A percentile compares a stretch with the other conserved stretches of the same genome.
These are phyloP conservation scores for Lissocephala sabroskyi DNA, from an alignment of 2,888 invertebrate species.

Conservation along the genomic window DNA sequence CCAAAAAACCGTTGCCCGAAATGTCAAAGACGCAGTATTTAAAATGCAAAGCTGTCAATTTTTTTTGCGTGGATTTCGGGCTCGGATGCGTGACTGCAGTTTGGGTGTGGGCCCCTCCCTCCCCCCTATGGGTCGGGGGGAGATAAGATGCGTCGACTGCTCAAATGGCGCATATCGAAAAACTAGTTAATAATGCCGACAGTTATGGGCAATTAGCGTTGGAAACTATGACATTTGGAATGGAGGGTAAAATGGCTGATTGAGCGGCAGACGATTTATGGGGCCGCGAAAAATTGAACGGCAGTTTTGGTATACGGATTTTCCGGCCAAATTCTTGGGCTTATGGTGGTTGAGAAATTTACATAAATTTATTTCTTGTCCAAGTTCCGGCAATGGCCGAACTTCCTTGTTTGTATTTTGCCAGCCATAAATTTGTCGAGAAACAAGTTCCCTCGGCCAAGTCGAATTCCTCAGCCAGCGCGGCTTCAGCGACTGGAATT, in stretches of 20 bases:
- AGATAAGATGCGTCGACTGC: no score
- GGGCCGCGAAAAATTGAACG: no score
- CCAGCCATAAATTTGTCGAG: no score
- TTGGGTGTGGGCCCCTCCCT: constrained; percentile 13
- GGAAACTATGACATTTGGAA: constrained; percentile 9
- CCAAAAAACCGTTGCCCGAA: no score
- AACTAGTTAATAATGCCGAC: constrained; percentile 31
- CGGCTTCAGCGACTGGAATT: no score
- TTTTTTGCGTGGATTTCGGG: constrained; percentile 9
- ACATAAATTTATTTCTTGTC: constrained; percentile 10
- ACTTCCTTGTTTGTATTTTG: constrained; percentile 30
- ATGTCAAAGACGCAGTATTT: constrained; percentile 25
- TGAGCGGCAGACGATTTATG: constrained; percentile 6
- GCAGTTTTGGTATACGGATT: no score
- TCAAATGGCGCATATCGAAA: no score
- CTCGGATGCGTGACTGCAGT: constrained; percentile 23
- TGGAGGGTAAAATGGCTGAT: constrained; percentile 8
- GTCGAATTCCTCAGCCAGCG: no score
- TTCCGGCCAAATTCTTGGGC: no score
- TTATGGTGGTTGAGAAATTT: background rate
- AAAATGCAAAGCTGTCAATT: constrained; percentile 17
- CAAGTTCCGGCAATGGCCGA: constrained; percentile 41
- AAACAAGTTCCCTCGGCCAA: constrained; percentile 18
- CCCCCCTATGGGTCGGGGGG: no score
- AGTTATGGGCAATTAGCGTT: constrained; percentile 52